A percentile compares a stretch with the other conserved stretches of the same genome.
phyloP scores from a whole-genome alignment of 2,113 vertebrate genomes.

The Tyto alba region DNA sequence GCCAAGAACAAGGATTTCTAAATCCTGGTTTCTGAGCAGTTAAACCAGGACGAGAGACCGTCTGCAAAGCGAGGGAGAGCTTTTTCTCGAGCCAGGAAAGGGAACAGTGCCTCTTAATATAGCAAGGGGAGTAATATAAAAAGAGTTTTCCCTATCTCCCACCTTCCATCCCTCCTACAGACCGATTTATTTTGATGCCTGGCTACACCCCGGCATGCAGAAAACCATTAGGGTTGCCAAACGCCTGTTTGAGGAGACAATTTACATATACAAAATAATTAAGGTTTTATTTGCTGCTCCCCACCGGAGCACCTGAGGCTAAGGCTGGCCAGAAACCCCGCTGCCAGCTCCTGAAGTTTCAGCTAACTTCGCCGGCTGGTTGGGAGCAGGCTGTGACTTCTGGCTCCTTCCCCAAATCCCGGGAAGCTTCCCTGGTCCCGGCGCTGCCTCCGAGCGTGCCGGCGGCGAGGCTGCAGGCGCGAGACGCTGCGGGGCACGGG shows the following conservation, averaged over 20 bases:
- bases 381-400: not conserved
- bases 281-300: not conserved
- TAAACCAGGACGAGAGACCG: not conserved
- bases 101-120: conserved; percentile 32
- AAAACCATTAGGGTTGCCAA: conserved; percentile 39
- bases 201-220: conserved; percentile 8
- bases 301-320: not conserved
- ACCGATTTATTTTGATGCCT: conserved; percentile 34
- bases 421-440: not conserved
- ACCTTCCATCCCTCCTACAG: conserved; percentile 40
- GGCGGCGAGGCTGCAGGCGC: not conserved
- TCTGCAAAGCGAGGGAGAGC: not conserved
- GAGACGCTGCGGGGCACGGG: not conserved
- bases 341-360: not conserved
- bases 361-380: not conserved
- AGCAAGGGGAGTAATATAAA: conserved; percentile 47
- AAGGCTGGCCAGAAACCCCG: not conserved
- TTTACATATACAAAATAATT: conserved; percentile 23
- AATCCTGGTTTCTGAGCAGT: not conserved
- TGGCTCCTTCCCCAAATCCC: not conserved
- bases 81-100: conserved; percentile 9
- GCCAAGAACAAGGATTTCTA: not conserved
- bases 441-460: accelerated
- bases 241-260: not conserved
- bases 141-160: conserved; percentile 46